These are phyloP conservation scores for Drosophila biarmipes DNA, from an alignment of 1,140 invertebrate species.

Conservation along the genomic window DNA sequence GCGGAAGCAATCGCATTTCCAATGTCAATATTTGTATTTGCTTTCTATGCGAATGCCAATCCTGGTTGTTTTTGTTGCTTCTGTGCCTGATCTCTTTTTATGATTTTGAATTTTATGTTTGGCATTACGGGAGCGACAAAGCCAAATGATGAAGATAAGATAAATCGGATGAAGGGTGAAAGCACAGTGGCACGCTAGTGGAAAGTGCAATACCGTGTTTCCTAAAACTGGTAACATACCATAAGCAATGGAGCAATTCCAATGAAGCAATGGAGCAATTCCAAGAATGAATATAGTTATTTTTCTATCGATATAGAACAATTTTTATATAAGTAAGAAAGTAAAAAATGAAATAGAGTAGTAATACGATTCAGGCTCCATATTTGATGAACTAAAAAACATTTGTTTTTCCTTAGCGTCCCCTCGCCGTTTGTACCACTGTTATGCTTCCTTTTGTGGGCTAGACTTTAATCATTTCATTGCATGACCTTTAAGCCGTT, in stretches of 20 bases:
- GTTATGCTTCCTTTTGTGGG: slow-evolving; percentile 41
- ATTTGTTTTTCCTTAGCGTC: neutral
- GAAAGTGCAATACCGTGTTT: too few species aligned
- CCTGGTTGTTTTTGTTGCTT: slow-evolving; percentile 65
- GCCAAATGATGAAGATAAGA: slow-evolving; percentile 5
- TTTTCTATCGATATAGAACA: too few species aligned
- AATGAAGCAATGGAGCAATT: too few species aligned
- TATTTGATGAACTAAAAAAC: neutral
- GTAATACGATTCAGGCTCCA: too few species aligned
- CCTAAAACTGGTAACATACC: too few species aligned
- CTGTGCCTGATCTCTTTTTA: slow-evolving; percentile 49
- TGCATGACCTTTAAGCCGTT: slow-evolving; percentile 12
- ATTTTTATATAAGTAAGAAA: too few species aligned
- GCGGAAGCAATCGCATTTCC: slow-evolving; percentile 74
- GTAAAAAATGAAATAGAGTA: too few species aligned
- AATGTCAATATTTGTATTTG: slow-evolving; percentile 82
- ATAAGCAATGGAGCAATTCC: too few species aligned
- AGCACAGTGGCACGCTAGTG: neutral
- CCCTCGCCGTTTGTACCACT: neutral
- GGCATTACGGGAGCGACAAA: slow-evolving; percentile 35
- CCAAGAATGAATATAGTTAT: too few species aligned
- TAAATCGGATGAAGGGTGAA: neutral
- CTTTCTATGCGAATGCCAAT: slow-evolving; percentile 71
- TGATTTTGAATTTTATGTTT: slow-evolving; percentile 70
- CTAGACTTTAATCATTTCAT: slow-evolving; percentile 24